Base-by-base conservation (phyloP, 2,888 invertebrate genomes). In the Sarcophaga variegata region DNA sequence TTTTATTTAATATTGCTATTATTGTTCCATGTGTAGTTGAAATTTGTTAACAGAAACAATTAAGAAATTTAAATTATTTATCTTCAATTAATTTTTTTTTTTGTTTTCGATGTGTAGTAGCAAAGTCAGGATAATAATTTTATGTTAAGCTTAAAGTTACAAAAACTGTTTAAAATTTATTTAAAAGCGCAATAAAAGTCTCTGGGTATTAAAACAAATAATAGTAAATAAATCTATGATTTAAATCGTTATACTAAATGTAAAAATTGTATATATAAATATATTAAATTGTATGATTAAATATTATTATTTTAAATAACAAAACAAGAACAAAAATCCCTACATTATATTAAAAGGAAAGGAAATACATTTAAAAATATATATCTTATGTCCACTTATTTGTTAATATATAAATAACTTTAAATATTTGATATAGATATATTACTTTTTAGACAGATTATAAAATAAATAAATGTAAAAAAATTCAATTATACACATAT, bases 251-350 rank as follows among this genome's bases (percentile, higher is more conserved):
- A 45, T 62, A 75, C 5, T 17, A 72, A 62, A 63, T 22, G 49
- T 17, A 64, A 63, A 71, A 80, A 20, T 64, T 80, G 80, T 80
- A 80, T 72, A 72, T 80, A 37, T 80, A 80, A 59, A 72, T 74
- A 10, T 37, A 37, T 37, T 37, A 37, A 37, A 74, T 47, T 12
- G 59, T 47, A 70, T 47, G 37, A n/a, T 45, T 54, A 63, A 59
- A 45, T 54, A 66, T 45, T 8, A 63, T 45, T 2, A 54, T 27
- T 25, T 3, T 22, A 27, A 54, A 54, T 22, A 49, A 17, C 10
- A 76, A 54, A 72, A 67, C 60, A 49, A 62, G 67, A 78, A 83
- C 83, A 37, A 81, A 83, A 83, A 72, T 67, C 60, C 71, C 77
- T 62, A 66, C 25, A 62, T 78, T 45, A 78, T 77, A 70, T 22